Evolutionary conservation across 2,797 vertebrate species (phyloP), one percentile per base, ranked within the genome.

Genomic region (Myripristis murdjan): DNA sequence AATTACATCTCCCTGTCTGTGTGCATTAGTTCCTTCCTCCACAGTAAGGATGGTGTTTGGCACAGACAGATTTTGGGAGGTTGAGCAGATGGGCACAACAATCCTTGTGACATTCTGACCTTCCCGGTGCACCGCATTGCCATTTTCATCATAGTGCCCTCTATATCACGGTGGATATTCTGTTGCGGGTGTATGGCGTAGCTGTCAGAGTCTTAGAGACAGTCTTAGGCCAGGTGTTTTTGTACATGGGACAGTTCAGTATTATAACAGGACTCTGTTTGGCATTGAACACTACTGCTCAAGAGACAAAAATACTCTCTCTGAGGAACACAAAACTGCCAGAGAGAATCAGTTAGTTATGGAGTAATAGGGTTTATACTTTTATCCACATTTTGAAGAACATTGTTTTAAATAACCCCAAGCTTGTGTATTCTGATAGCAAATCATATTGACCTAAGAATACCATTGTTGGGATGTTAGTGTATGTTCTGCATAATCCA

Each of bases 401-500:
- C 39, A 75, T 84, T 83, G 62, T 81, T 81, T 66, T 64, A 47
- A 84, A 75, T 70, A 71, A 79, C 48, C 69, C 39, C 39, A 5
- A 69, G 33, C 65, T 71, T 59, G 16, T 61, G 67, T 56, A 57
- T 84, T 71, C 54, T 80, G 70, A 85, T 72, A 64, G 83, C 75
- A 82, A 77, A 84, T 81, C 81, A 14, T 68, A 75, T 31, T 89
- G 90, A 89, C 91, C 88, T 37, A 12, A 51, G 75, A 79, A 83
- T 84, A 74, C 77, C 82, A 79, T 82, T 56, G 69, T 16, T 2
- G 59, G 23, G 16, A 75, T 73, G 76, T 72, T 84, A 85, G 74
- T 68, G 72, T 66, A 46, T 60, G 39, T 56, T 61, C 72, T 85
- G 79, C 75, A 79, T 85, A 78, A 86, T 86, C 88, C 81, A 79